Evolutionary conservation across 2,797 vertebrate genomes (phyloP).

Genomic region (Phataginus tetradactyla): DNA sequence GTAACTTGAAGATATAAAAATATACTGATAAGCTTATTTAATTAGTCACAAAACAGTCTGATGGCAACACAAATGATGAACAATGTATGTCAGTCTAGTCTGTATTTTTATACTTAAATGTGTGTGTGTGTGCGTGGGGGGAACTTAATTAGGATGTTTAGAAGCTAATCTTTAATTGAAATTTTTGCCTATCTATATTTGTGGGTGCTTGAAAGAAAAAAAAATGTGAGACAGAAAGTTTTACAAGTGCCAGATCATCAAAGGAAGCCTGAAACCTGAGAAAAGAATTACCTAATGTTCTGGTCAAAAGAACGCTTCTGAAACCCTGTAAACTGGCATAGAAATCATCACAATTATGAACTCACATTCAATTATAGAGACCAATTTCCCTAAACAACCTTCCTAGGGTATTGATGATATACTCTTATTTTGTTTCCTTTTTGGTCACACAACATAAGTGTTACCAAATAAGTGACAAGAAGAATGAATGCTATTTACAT

Average conservation of each 20-base stretch:
- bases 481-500: not conserved
- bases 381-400: not conserved
- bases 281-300: not conserved
- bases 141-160: not conserved
- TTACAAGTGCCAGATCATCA: not conserved
- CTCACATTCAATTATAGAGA: not conserved
- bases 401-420: not conserved
- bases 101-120: slow-evolving; percentile 23
- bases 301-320: not conserved
- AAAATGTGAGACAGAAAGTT: not conserved
- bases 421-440: not conserved
- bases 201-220: not conserved
- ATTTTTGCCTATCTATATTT: slow-evolving; percentile 36
- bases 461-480: not conserved
- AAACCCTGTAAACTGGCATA: not conserved
- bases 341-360: not conserved
- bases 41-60: slow-evolving; percentile 32
- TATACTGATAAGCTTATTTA: not conserved
- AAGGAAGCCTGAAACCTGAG: not conserved
- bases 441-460: not conserved
- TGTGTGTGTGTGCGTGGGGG: not conserved
- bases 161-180: slow-evolving; percentile 20
- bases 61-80: not conserved
- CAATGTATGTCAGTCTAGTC: not conserved
- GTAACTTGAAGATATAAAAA: slow-evolving; percentile 25